A percentile compares a stretch with the other conserved stretches of the same genome.
Conservation (phyloP, 2,888 invertebrate genomes). For the Drosophila eohydei region DNA sequence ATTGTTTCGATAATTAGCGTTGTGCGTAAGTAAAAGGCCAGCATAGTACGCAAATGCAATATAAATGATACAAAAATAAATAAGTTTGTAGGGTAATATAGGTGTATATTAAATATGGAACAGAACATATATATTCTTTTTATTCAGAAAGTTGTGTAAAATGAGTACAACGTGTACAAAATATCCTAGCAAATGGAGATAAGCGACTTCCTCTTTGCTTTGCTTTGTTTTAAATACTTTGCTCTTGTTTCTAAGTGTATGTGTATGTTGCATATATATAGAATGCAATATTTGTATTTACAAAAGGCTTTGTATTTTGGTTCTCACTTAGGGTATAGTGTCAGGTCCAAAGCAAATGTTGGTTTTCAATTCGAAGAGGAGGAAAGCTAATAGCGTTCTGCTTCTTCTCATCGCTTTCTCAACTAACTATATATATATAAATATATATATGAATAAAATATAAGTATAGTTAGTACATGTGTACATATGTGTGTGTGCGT, state of each 20-base stretch:
- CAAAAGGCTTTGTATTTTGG: not conserved
- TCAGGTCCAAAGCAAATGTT: not conserved
- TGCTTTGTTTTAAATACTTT: not conserved
- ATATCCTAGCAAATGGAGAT: not conserved
- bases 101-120: not conserved
- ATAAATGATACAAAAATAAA: conserved; percentile 37
- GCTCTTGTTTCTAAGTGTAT: not conserved
- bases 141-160: not conserved
- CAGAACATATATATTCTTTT: not conserved
- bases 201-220: no score
- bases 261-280: not conserved
- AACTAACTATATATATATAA: not conserved
- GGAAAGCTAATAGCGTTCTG: not conserved
- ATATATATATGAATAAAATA: not conserved
- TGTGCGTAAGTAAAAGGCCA: conserved; percentile 9
- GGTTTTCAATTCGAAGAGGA: not conserved
- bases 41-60: conserved; percentile 1
- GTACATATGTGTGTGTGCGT: not conserved
- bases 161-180: not conserved
- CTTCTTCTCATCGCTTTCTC: not conserved
- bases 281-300: not conserved
- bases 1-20: conserved; percentile 6
- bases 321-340: not conserved
- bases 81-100: conserved; percentile 20
- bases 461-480: no score